Evolutionary conservation across 2,797 vertebrate genomes (phyloP).

Genomic region (Chelmon rostratus): DNA sequence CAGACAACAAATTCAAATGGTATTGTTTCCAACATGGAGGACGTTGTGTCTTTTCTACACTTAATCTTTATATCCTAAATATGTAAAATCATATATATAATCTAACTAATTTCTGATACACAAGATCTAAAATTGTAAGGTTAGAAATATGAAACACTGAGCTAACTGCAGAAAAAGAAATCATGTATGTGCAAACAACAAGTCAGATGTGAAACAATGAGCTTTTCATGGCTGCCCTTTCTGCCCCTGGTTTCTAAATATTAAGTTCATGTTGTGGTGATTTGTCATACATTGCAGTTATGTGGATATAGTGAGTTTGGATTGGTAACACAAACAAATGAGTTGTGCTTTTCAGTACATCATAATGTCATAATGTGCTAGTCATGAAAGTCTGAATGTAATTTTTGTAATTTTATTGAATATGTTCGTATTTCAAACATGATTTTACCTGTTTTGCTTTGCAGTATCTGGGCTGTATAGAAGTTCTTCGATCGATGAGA

Average conservation of each 20-base stretch:
- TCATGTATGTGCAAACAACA: background rate
- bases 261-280: constrained; percentile 4
- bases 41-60: too few species aligned
- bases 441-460: constrained; percentile 75
- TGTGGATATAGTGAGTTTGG: background rate
- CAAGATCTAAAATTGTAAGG: background rate
- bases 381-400: constrained; percentile 1
- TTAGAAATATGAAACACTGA: background rate
- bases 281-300: background rate
- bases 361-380: background rate
- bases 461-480: constrained; percentile 97
- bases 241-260: background rate
- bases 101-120: background rate
- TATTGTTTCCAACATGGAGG: too few species aligned
- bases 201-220: too few species aligned
- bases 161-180: background rate
- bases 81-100: too few species aligned
- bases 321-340: background rate
- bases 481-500: constrained; percentile 98
- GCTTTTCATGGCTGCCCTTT: background rate
- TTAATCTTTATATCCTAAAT: too few species aligned
- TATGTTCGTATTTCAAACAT: constrained; percentile 19
- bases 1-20: too few species aligned
- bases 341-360: constrained; percentile 7
- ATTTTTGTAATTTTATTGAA: background rate